Base-by-base conservation (phyloP, 2,888 invertebrate species). In the Hydropsyche betteni region DNA sequence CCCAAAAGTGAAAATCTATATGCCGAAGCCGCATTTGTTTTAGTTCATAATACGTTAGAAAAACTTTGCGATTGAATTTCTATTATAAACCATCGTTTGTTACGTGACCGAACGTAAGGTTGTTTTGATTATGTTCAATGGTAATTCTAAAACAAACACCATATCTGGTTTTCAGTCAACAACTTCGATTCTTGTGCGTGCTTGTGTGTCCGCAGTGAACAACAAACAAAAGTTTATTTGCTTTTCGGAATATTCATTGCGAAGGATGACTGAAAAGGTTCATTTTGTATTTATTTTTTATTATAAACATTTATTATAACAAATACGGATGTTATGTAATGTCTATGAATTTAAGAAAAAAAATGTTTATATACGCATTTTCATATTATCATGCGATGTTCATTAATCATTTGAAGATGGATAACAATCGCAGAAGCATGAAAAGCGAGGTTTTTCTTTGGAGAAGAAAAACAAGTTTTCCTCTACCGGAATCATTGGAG, bases 401-500 rank as follows among this genome's bases (percentile, higher is more conserved):
- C 44, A 70, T 70, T 52, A 70, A 70, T 70, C 70, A 70, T 70
- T 53, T 16, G 36, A n/a, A 24, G 70, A 70, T 52, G 16, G 70
- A 52, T n/a, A 69, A 69, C 38, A 70, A 70, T 70, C 51, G 53
- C 52, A 33, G 5, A 53, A 24, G 52, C 52, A 6, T 14, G 44
- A 70, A 64, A 53, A 53, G 53, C 34, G 69, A 50, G 51, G 16
- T 5, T 70, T 70, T 70, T 53, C 10, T 16, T 34, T 44, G 6
- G 14, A 53, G 33, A 70, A 64, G 64, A 64, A 70, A 70, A 70
- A 70, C 53, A 70, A 70, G 10, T 70, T 70, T 70, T 70, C 38
- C 53, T 24, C 16, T 68, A 6, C 44, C 12, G 8, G 12, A 53
- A 14, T 53, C 8, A n/a, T 53, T 14, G 10, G 16, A 58, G 16